Evolutionary conservation across 1,140 invertebrate species (phyloP), one percentile per base, ranked within the genome.

Genomic region (Drosophila prosaltans): DNA sequence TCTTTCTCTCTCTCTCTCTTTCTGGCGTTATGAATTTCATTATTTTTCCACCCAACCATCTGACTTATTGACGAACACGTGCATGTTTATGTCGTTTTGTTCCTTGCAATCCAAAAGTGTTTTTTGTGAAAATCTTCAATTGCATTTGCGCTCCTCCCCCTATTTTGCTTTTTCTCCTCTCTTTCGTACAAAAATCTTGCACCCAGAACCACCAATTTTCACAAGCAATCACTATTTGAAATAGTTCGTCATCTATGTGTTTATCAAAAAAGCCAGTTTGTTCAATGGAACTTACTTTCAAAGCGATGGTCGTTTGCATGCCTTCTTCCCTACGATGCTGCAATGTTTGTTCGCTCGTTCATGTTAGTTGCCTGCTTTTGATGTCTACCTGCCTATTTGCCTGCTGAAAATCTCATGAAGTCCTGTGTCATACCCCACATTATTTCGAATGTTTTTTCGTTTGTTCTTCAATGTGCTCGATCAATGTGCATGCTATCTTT

Each of bases 291-390:
- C 30, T 64, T 41, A 57, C 54, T 30, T 32, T 43, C 9, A 69
- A 55, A 40, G 41, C 16, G 21, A 61, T 61, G 58, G 43, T 63
- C 54, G 58, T 67, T 45, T 78, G 75, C 75, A 78, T 78, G 75
- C 51, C 75, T 43, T 59, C 59, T 24, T 67, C 9, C 61, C 63
- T 78, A 62, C 40, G 39, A 26, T 45, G 40, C 24, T 76, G 58
- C 73, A 75, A 75, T 74, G 65, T 77, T 59, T 21, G 26, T 16
- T 30, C 60, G 59, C 58, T 69, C 62, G 74, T 67, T 85, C 62
- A 85, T 84, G 61, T 71, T 86, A 86, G 84, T 88, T 88, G 83
- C 83, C 83, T 86, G 83, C 83, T 75, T 84, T 30, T 60, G 45
- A 51, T 51, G 24, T 51, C 9, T 63, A 59, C 75, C 77, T 79